A percentile compares a stretch with the other conserved stretches of the same genome.
Conservation (phyloP, 1,140 invertebrate species). For the Dufourea novaeangliae region DNA sequence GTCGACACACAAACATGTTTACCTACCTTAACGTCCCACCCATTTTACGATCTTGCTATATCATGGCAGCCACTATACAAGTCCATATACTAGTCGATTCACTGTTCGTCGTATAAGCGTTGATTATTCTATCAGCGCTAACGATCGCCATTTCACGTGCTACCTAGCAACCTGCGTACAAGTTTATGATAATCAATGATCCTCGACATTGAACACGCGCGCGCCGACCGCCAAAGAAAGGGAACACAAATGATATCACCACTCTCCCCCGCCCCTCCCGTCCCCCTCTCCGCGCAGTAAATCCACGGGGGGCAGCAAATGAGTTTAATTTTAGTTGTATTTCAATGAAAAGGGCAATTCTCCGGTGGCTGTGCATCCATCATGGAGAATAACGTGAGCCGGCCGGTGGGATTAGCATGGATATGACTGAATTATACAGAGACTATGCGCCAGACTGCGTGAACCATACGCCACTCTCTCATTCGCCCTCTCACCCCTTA, state of each 20-base stretch:
- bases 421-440: conserved; percentile 79
- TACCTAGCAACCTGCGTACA: background rate
- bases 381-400: conserved; percentile 74
- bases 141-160: background rate
- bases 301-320: conserved; percentile 72
- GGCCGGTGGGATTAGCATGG: conserved; percentile 77
- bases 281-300: conserved; percentile 64
- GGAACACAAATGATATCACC: background rate
- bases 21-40: no score
- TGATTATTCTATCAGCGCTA: background rate
- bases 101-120: no score
- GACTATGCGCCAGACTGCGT: conserved; percentile 76
- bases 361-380: conserved; percentile 75
- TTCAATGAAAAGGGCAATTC: conserved; percentile 78
- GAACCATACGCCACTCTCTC: conserved; percentile 71
- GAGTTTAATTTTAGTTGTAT: conserved; percentile 79
- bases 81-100: no score
- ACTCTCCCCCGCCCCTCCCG: no score
- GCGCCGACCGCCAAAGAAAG: background rate
- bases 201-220: background rate
- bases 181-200: background rate
- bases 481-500: conserved; percentile 19
- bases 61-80: no score
- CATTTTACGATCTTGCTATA: no score
- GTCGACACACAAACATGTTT: no score